These are phyloP conservation scores for Sciurus carolinensis DNA, from an alignment of 2,797 vertebrate species.

Conservation along the genomic window DNA sequence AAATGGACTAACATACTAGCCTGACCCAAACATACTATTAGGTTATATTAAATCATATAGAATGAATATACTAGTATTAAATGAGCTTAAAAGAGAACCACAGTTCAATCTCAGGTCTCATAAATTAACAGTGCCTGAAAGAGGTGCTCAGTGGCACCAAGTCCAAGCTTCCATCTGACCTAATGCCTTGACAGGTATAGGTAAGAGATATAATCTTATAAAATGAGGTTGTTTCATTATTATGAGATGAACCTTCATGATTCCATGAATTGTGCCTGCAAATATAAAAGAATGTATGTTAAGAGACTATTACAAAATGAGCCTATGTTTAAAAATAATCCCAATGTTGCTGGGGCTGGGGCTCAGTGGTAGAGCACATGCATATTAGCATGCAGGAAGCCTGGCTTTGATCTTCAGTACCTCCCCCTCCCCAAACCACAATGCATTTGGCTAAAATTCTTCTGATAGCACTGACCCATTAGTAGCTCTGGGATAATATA, in stretches of 20 bases:
- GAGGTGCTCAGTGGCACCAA: not conserved
- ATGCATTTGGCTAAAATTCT: slow-evolving; percentile 24
- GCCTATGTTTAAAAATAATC: not conserved
- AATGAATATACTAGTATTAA: not conserved
- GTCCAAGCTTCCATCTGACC: not conserved
- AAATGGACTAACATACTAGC: not conserved
- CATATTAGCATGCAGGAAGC: not conserved
- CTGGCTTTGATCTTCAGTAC: not conserved
- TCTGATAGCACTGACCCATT: not conserved
- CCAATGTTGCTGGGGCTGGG: not conserved
- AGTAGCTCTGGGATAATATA: not conserved
- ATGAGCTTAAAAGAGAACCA: not conserved
- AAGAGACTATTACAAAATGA: not conserved
- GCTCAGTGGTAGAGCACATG: not conserved
- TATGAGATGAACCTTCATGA: not conserved
- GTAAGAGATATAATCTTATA: not conserved
- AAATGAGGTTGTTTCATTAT: not conserved
- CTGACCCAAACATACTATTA: not conserved
- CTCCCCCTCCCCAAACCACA: not conserved
- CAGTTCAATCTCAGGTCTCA: slow-evolving; percentile 40
- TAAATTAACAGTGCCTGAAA: not conserved
- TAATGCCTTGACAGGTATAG: not conserved
- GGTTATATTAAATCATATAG: not conserved
- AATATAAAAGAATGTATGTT: slow-evolving; percentile 24
- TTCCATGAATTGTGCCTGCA: not conserved